Base-by-base conservation (phyloP, 2,113 vertebrate genomes). In the Melanerpes formicivorus region DNA sequence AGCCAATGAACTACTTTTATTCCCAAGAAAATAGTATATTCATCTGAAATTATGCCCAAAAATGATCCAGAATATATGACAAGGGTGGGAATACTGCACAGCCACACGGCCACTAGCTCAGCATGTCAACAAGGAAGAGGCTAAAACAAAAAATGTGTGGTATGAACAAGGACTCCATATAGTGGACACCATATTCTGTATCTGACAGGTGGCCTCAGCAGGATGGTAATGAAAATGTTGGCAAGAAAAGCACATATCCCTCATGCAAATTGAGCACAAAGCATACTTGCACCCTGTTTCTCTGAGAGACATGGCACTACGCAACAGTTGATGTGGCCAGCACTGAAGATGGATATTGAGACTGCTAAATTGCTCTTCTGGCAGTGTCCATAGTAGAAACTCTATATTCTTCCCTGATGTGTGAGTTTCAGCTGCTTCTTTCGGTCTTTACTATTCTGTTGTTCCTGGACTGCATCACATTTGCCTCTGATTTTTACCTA, bases 191-290 rank as follows among this genome's bases (percentile, higher is more conserved):
- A 62, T 73, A 82, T 32, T 89, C 67, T 80, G 44, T 84, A 42
- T 79, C 75, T 83, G 90, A 91, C 86, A 96, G 91, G 87, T 94
- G 89, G 91, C 67, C 55, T 3, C 81, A 95, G 93, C 10, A 1
- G 85, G 87, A 78, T 80, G 34, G 65, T 58, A 94, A 94, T 80
- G 85, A 93, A 93, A 95, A 84, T 21, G 29, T 29, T 95, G 94
- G 80, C 71, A 69, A 95, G 60, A 54, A 94, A 82, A 93, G 63
- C 84, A 81, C 64, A 88, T 63, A 80, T 62, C 56, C 76, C 40
- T 91, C 88, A 84, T 80, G 79, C 87, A 95, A 94, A 95, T 13
- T 70, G 80, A 92, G 64, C 67, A 87, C 82, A 85, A 85, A 82
- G 73, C 79, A 85, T 75, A 85, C 75, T 88, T 93, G 67, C 79